Base-by-base conservation (phyloP, 2,888 invertebrate genomes). In the Anaspis maculata region DNA sequence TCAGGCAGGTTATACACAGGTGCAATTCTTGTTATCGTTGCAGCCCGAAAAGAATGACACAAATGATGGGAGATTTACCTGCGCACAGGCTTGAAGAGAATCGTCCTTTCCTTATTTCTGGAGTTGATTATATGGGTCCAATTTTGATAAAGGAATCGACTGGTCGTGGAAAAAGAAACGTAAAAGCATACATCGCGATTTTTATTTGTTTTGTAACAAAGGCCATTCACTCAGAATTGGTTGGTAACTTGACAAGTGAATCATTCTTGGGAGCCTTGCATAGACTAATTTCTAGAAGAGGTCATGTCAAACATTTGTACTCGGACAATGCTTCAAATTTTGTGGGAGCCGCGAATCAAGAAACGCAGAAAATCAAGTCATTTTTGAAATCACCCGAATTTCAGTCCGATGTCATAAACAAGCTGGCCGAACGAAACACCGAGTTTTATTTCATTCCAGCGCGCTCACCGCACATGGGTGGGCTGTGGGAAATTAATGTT, bases 31-130 rank as follows among this genome's bases (percentile, higher is more conserved):
- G 19, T 19, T 19, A 6, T 19, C 5, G n/a, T 7, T 7, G 4
- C 10, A 11, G 5, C 10, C 12, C n/a, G n/a, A 5, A 4, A 25
- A 5, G 10, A 25, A 25, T 6, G 5, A 25, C 4, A 5, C 4
- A 25, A 25, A 25, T n/a, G n/a, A 25, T 10, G 12, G 25, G 25
- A 11, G n/a, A n/a, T 25, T 25, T 25, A 25, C 12, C 25, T 25
- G 5, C 4, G n/a, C 4, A 25, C 4, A 5, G 12, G n/a, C 4
- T 25, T 10, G 12, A 11, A 25, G n/a, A 7, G 4, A n/a, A 4
- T 7, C 25, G 12, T 10, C n/a, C n/a, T 7, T 10, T 11, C 5
- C 5, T 25, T 6, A 25, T 7, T 6, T 25, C 25, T 5, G 27
- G 27, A 9, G 15, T 27, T 15, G 14, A 27, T 15, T 27, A 27